Percentiles rank a stretch among this genome's conserved stretches.
Evolutionary conservation across 2,888 invertebrate species (phyloP).

Genomic region (Lymantria dispar): DNA sequence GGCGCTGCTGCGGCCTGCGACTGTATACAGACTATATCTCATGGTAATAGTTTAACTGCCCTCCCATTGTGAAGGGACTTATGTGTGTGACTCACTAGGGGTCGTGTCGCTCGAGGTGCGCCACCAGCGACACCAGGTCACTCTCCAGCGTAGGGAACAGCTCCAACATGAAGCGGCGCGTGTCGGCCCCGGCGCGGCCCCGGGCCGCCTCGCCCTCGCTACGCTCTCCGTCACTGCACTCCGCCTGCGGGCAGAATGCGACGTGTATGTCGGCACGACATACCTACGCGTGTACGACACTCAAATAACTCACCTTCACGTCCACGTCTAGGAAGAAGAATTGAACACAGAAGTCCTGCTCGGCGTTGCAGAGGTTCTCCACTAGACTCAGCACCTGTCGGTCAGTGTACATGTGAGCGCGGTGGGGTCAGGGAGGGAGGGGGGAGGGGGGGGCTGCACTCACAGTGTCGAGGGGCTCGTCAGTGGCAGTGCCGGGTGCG

Average conservation of each 20-base stretch:
- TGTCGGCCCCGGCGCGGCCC: conserved; percentile 74
- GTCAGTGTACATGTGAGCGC: not conserved
- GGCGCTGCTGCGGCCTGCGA: too few relatives aligned
- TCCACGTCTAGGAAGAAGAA: conserved; percentile 92
- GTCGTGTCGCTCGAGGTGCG: conserved; percentile 93
- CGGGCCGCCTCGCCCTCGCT: conserved; percentile 31
- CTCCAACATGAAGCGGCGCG: conserved; percentile 92
- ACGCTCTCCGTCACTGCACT: conserved; percentile 28
- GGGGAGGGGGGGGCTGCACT: conserved; percentile 5
- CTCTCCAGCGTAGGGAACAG: conserved; percentile 94
- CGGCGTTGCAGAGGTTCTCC: conserved; percentile 95
- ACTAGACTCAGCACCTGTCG: conserved; percentile 90
- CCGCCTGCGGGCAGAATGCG: conserved; percentile 22
- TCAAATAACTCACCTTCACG: conserved; percentile 42
- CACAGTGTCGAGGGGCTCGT: conserved; percentile 51
- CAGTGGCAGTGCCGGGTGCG: conserved; percentile 47
- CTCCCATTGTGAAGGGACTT: too few relatives aligned
- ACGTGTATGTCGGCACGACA: not conserved
- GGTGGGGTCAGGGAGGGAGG: too few relatives aligned
- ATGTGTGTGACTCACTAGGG: conserved; percentile 87
- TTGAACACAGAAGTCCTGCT: conserved; percentile 96
- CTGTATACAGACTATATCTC: too few relatives aligned
- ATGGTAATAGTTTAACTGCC: too few relatives aligned
- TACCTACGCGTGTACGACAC: not conserved
- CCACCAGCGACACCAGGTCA: conserved; percentile 93